Percentiles rank a stretch among this genome's conserved stretches.
These are phyloP conservation scores for Amphilophus citrinellus DNA, from an alignment of 2,113 vertebrate species.

Conservation along the genomic window DNA sequence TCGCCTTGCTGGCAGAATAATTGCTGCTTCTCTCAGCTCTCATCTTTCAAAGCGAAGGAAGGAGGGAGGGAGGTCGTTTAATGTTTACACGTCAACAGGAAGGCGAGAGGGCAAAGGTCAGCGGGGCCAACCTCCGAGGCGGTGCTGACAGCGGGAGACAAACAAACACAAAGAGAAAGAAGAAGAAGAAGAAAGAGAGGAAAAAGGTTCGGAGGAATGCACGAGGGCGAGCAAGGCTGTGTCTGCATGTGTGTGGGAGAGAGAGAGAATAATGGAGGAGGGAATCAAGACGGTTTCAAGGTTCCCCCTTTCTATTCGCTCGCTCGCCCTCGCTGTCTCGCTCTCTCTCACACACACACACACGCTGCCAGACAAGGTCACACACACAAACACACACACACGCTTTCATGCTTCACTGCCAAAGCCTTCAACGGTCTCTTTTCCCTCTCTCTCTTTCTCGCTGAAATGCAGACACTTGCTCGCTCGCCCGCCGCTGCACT, in stretches of 20 bases:
- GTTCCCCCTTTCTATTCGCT: constrained; percentile 48
- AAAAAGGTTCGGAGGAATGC: constrained; percentile 22
- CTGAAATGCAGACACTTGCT: constrained; percentile 35
- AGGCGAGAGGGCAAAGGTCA: neutral
- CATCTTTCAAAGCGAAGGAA: neutral
- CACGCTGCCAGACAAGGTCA: constrained; percentile 43
- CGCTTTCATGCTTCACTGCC: constrained; percentile 48
- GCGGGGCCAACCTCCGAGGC: neutral
- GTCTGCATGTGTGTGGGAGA: constrained; percentile 17
- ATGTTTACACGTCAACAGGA: constrained; percentile 20
- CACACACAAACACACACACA: constrained; percentile 32
- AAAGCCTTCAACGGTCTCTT: constrained; percentile 37
- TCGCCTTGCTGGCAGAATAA: constrained; percentile 5
- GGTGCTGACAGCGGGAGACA: constrained; percentile 7
- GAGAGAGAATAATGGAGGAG: constrained; percentile 53
- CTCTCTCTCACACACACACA: neutral
- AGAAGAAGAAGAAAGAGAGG: constrained; percentile 20
- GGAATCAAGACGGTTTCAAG: constrained; percentile 67
- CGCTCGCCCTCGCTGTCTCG: constrained; percentile 4
- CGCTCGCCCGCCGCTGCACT: constrained; percentile 30
- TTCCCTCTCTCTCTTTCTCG: constrained; percentile 19
- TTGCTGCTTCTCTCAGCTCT: constrained; percentile 6
- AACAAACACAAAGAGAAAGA: constrained; percentile 16
- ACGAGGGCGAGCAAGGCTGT: constrained; percentile 27
- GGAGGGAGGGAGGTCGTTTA: neutral